Percentiles rank a stretch among this genome's conserved stretches.
Evolutionary conservation across 2,113 vertebrate genomes (phyloP).

Genomic region (Zingel zingel): DNA sequence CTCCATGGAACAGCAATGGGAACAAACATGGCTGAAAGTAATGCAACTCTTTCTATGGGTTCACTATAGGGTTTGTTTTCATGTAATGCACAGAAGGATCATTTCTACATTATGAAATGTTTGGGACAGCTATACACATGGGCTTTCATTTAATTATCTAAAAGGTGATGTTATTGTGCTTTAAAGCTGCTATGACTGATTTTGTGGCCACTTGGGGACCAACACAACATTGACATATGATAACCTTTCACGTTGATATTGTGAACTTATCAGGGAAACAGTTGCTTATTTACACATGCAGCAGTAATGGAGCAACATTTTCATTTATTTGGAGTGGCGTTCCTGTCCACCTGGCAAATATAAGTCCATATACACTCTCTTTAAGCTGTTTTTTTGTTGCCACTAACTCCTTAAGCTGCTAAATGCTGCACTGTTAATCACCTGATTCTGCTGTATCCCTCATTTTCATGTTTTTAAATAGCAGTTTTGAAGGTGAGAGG

Average conservation of each 20-base stretch:
- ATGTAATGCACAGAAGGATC: not conserved
- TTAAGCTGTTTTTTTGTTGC: not conserved
- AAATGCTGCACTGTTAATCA: not conserved
- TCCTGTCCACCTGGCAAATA: no score
- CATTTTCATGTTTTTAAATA: not conserved
- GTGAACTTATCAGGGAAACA: not conserved
- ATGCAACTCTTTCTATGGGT: not conserved
- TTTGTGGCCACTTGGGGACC: not conserved
- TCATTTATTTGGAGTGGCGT: not conserved
- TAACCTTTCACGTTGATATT: not conserved
- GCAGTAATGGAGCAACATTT: not conserved
- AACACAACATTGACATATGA: not conserved
- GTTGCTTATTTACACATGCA: not conserved
- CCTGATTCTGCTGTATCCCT: not conserved
- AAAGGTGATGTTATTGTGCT: no score
- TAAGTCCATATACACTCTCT: not conserved
- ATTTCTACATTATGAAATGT: not conserved
- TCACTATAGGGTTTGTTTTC: not conserved
- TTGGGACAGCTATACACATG: not conserved
- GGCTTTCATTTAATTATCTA: not conserved
- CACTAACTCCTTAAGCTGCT: not conserved
- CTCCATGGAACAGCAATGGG: conserved; percentile 1
- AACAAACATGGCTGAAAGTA: conserved; percentile 2
- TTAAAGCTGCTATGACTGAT: not conserved
- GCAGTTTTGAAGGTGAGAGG: not conserved